Base-by-base conservation (phyloP, 2,888 invertebrate species). In the Lathronympha strigana region DNA sequence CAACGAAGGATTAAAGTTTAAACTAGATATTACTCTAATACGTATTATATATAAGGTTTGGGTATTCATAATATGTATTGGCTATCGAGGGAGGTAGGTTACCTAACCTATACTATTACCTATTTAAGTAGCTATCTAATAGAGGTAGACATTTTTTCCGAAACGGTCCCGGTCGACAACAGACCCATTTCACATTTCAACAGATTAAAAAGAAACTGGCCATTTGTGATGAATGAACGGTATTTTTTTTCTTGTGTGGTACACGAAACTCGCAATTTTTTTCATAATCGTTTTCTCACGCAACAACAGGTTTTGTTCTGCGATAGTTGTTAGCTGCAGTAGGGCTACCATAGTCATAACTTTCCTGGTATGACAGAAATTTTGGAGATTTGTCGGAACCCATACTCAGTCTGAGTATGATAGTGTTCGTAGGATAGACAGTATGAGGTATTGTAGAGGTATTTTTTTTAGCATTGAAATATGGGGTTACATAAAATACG, bases 291-390 rank as follows among this genome's bases (percentile, higher is more conserved):
- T 33, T 49, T 40, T 58, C 33, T 51, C 64, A 64, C 58, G 64
- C 51, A 45, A 51, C 45, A 64, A 64, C 53, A 66, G 53, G 60
- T 61, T 63, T 63, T 63, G 50, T 33, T 23, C 33, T 45, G 47
- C 33, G 40, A 23, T 66, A 54, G 38, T 25, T 38, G 43, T 31
- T 50, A 47, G 51, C 36, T 64, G 60, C 43, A 58, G 17, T 55
- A 47, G 23, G 47, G 23, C n/a, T 47, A 47, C 23, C 47, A 2
- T 19, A 43, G 19, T 19, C 17, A 43, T 43, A 19, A n/a, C n/a
- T 36, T 36, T 36, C 33, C 36, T 36, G 15, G 6, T n/a, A 36
- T 15, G 36, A n/a, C 36, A 36, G n/a, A 36, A 36, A 36, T 36
- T 36, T 36, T 36, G n/a, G 36, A n/a, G 4, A 36, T 36, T 36